These are phyloP conservation scores for Oenanthe oenanthe DNA, from an alignment of 2,113 vertebrate genomes.

Conservation along the genomic window DNA sequence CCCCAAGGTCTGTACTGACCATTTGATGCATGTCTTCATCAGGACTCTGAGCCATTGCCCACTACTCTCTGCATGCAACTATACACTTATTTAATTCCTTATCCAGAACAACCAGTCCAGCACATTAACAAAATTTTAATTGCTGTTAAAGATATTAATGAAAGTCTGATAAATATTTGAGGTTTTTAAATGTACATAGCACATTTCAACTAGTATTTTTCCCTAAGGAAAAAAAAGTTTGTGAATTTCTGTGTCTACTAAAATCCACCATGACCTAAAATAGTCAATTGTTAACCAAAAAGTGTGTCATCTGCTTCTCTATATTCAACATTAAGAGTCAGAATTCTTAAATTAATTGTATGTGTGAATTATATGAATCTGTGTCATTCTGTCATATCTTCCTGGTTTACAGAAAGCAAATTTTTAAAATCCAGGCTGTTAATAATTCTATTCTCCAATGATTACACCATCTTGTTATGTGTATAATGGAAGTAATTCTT, in stretches of 20 bases:
- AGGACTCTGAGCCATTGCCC: neutral
- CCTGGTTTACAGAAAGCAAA: neutral
- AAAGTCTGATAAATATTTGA: neutral
- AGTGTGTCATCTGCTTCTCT: neutral
- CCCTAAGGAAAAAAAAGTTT: neutral
- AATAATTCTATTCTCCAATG: neutral
- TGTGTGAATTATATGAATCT: neutral
- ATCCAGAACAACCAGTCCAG: neutral
- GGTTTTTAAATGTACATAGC: neutral
- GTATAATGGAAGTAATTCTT: neutral
- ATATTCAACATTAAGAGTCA: neutral
- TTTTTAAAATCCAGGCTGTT: neutral
- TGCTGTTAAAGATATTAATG: neutral
- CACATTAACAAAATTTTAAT: neutral
- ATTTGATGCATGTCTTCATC: neutral
- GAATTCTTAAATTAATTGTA: neutral
- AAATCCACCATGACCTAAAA: neutral
- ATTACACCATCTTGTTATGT: neutral
- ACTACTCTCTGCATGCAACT: neutral
- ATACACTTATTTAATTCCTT: neutral
- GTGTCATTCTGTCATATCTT: neutral
- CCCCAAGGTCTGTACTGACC: fast-evolving
- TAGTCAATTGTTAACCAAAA: neutral
- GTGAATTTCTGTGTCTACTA: neutral
- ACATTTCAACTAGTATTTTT: neutral